Evolutionary conservation across 2,888 invertebrate species (phyloP).

Genomic region (Andrena bicolor): DNA sequence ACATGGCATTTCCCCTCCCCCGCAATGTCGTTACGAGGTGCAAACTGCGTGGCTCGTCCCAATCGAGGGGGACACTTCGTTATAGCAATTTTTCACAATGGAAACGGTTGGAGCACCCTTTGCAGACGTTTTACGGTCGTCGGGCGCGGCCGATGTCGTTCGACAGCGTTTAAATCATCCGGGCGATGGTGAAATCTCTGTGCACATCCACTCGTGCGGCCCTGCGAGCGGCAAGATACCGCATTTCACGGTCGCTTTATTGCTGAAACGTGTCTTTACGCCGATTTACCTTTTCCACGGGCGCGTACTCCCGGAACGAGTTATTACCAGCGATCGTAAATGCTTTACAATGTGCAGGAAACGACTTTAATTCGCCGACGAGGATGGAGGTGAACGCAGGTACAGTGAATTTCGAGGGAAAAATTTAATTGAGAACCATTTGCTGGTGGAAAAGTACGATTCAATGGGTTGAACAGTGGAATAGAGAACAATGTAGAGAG

Average conservation of each 20-base stretch:
- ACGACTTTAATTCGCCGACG: constrained; percentile 21
- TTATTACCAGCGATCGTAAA: constrained; percentile 26
- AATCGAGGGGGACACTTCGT: background rate
- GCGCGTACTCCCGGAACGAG: constrained; percentile 21
- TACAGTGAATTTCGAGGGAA: background rate
- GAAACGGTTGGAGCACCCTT: background rate
- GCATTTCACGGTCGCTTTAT: constrained; percentile 59
- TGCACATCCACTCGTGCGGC: background rate
- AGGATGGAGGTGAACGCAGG: background rate
- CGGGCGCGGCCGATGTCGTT: constrained; percentile 5
- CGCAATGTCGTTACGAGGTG: background rate
- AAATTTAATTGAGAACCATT: background rate
- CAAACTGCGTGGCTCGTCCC: background rate
- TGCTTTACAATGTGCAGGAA: constrained; percentile 14
- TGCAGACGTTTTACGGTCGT: constrained; percentile 35
- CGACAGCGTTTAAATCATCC: constrained; percentile 34
- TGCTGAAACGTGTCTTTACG: constrained; percentile 52
- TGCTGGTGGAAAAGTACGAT: background rate
- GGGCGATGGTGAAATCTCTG: constrained; percentile 6
- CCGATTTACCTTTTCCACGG: constrained; percentile 43
- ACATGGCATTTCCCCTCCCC: background rate
- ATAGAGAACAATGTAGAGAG: background rate
- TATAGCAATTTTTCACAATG: constrained; percentile 1
- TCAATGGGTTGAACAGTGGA: background rate
- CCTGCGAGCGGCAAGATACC: constrained; percentile 21